Percentiles rank a stretch among this genome's conserved stretches.
These are phyloP conservation scores for Limnephilus lunatus DNA, from an alignment of 2,888 invertebrate genomes.

Conservation along the genomic window DNA sequence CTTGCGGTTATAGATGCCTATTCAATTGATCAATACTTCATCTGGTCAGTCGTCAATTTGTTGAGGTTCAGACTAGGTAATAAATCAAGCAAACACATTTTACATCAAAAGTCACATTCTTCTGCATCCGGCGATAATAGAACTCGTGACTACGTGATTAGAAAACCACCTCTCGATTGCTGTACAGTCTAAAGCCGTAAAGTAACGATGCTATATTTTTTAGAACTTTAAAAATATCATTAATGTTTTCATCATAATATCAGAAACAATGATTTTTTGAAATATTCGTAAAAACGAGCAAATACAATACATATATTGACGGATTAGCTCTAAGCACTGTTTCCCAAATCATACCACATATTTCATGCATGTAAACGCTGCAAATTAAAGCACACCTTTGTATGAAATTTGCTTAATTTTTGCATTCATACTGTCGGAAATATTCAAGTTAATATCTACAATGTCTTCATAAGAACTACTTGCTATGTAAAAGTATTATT, in stretches of 20 bases:
- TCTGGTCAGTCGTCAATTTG: background rate
- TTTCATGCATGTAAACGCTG: background rate
- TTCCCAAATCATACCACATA: background rate
- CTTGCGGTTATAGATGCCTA: background rate
- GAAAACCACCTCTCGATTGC: background rate
- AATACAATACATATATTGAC: background rate
- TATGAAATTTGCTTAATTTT: background rate
- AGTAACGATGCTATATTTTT: background rate
- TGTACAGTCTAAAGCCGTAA: background rate
- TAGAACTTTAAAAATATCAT: background rate
- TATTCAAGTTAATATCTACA: background rate
- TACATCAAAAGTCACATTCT: background rate
- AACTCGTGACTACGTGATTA: background rate
- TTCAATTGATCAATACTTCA: background rate
- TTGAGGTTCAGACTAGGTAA: background rate
- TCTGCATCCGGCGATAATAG: background rate
- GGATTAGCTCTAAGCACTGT: background rate
- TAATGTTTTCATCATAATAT: background rate
- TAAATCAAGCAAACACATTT: slow-evolving; percentile 2
- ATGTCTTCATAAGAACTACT: background rate
- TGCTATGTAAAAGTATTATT: background rate
- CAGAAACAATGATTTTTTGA: background rate
- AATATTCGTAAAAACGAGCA: background rate
- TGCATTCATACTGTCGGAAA: background rate
- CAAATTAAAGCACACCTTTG: background rate